Evolutionary conservation across 2,888 invertebrate species (phyloP).

Genomic region (Entomobrya proxima): DNA sequence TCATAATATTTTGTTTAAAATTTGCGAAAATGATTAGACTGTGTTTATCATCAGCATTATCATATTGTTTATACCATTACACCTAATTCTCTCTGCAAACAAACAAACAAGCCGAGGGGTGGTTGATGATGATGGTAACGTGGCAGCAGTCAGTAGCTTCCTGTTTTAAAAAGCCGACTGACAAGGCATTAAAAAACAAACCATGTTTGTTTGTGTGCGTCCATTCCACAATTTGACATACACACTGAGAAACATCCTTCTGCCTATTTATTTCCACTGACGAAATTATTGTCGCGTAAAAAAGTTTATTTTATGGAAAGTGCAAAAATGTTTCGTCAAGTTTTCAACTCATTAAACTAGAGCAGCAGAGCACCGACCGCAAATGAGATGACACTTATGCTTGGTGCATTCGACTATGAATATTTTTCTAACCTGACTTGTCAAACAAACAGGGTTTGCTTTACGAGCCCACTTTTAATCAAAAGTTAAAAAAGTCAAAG

Average conservation of each 20-base stretch:
- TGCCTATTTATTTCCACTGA: not conserved
- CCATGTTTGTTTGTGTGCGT: conserved; percentile 26
- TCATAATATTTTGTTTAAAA: not conserved
- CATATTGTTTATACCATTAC: conserved; percentile 31
- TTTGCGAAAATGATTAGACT: not conserved
- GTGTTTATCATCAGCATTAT: conserved; percentile 6
- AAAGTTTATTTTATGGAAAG: not conserved
- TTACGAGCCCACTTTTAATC: not conserved
- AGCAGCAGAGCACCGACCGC: too few species aligned
- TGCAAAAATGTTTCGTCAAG: not conserved
- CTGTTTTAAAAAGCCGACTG: not conserved
- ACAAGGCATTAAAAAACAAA: conserved; percentile 43
- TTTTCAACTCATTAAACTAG: too few species aligned
- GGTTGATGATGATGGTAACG: not conserved
- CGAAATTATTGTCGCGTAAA: conserved; percentile 4
- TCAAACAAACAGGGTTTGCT: not conserved
- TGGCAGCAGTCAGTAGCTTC: not conserved
- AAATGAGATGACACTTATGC: too few species aligned
- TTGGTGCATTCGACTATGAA: too few species aligned
- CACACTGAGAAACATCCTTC: not conserved
- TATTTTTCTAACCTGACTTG: conserved; percentile 22
- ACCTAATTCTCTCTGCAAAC: conserved; percentile 15
- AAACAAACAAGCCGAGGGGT: conserved; percentile 19
- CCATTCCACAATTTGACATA: conserved; percentile 32
- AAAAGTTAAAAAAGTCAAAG: not conserved